Evolutionary conservation across 2,113 vertebrate genomes (phyloP), one percentile per base, ranked within the genome.

Genomic region (Anthoscopus minutus): DNA sequence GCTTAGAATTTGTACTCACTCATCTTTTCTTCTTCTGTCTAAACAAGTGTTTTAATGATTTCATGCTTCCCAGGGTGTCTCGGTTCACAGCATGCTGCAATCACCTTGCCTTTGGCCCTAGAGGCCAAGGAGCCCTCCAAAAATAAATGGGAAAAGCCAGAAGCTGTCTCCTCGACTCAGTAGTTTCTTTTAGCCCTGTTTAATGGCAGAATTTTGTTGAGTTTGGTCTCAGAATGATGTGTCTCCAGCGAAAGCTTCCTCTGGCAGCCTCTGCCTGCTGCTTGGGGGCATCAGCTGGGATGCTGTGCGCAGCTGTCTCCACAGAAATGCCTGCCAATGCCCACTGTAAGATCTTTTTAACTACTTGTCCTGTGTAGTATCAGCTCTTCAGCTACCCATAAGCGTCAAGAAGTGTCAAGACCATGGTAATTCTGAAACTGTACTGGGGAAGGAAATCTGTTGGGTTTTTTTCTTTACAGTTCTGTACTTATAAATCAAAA

Each of bases 21-120:
- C 50, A 54, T 82, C 67, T 85, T 64, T 88, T 70, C 23, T 90
- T 27, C 38, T 81, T 69, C 38, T 64, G 72, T 81, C 65, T 87
- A 60, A 89, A 79, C 0, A 1, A 86, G 23, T 23, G 22, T 78
- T 81, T 91, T 86, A 86, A 71, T 79, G 57, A 74, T 91, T 91
- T 93, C 70, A 61, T 61, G 56, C 78, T 79, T 95, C 72, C 81
- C 53, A 64, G 65, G 57, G 73, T 79, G 65, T 92, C 86, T 96
- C 6, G 4, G 72, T 89, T 94, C 53, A 38, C 81, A 91, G 70
- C 61, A 47, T 84, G 61, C 73, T 87, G 86, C 86, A 93, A 14
- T 95, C 91, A 95, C 91, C 91, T 95, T 92, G 94, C 83, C 84
- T 91, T 93, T 93, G 89, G 83, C 83, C 80, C 65, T 88, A 48